Evolutionary conservation across 2,113 vertebrate genomes (phyloP).

Genomic region (Callithrix jacchus): DNA sequence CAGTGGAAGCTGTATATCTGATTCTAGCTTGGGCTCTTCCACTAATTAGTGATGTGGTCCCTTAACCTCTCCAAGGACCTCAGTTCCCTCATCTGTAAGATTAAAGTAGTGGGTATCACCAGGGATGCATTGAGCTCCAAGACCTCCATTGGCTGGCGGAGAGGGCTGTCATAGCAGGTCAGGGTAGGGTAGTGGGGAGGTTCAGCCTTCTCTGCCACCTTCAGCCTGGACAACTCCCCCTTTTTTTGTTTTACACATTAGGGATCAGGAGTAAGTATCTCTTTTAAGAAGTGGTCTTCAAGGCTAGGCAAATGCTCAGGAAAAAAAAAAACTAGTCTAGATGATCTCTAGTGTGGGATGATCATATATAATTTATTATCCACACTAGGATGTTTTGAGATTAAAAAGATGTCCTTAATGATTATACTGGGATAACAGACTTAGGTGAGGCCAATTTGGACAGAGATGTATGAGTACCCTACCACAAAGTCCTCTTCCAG

Average conservation of each 20-base stretch:
- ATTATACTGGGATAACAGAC: background rate
- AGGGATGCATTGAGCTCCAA: background rate
- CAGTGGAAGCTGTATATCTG: background rate
- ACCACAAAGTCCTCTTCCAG: background rate
- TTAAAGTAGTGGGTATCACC: background rate
- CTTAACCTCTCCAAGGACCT: background rate
- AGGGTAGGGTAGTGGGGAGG: background rate
- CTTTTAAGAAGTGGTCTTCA: background rate
- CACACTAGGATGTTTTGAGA: background rate
- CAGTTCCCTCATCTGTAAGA: background rate
- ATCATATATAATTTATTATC: background rate
- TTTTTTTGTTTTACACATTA: background rate
- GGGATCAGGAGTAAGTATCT: background rate
- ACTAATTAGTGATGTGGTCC: background rate
- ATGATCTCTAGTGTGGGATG: background rate
- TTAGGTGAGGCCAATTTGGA: background rate
- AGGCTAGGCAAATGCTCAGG: background rate
- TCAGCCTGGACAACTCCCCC: background rate
- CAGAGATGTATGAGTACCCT: background rate
- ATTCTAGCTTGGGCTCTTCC: background rate
- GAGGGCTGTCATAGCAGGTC: background rate
- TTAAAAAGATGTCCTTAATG: background rate
- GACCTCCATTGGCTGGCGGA: background rate
- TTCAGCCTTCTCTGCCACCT: background rate
- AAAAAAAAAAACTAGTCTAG: background rate